Evolutionary conservation across 2,888 invertebrate genomes (phyloP), one percentile per base, ranked within the genome.

Genomic region (Auanema freiburgensis): DNA sequence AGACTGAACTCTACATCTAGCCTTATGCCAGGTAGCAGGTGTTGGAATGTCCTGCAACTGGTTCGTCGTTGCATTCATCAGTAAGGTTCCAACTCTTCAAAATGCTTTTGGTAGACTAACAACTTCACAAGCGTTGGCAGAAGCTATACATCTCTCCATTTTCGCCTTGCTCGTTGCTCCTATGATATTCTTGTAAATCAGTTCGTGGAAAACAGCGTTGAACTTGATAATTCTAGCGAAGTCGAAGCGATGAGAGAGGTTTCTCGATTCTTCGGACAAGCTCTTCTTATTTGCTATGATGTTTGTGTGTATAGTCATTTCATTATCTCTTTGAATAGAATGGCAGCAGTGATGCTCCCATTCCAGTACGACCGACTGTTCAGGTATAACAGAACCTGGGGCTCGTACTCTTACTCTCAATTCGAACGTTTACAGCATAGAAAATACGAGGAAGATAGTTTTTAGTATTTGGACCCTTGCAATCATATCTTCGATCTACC

Each of bases 231-330:
- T 65, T 70, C 18, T 61, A 71, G 71, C 18, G 56, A 64, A 21
- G 33, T 65, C 10, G 57, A 61, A 14, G 43, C 49, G n/a, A 42
- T 67, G 62, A 59, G 59, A 23, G 51, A 33, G 8, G 57, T 61
- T 49, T 68, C 65, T 12, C 51, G 23, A 23, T 51, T 33, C 8
- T 59, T 60, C 42, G 71, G 71, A 11, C 69, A 71, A 12, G 3
- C 65, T 14, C 63, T 71, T 0, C 59, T 71, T 1, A 61, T 71
- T 50, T 65, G 63, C 51, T 71, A 71, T 43, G 71, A 71, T 54
- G 63, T 71, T 41, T 67, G 66, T 33, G 65, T 68, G 8, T 68
- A 71, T 44, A 66, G 67, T 11, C 72, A 72, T 49, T 53, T 72
- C 23, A 50, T 62, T 14, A 72, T 72, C 25, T 67, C 72, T 2